Evolutionary conservation across 2,888 invertebrate species (phyloP).

Genomic region (Phlogophora meticulosa): DNA sequence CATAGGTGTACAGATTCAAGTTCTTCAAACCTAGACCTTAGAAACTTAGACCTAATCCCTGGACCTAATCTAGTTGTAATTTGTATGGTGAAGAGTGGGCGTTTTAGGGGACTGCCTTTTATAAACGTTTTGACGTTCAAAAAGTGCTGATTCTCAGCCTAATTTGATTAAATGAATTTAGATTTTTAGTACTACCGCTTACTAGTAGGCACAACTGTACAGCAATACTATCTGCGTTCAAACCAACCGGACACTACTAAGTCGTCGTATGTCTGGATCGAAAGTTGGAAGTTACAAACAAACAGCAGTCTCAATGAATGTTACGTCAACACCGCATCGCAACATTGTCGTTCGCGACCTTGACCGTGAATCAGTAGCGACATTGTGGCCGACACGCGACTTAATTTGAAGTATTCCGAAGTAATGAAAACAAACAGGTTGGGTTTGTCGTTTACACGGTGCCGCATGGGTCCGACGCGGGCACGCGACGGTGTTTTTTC

Average conservation of each 20-base stretch:
- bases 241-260: conserved; percentile 22
- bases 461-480: conserved; percentile 43
- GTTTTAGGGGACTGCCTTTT: no score
- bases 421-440: conserved; percentile 70
- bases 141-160: no score
- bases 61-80: no score
- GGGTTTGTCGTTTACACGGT: conserved; percentile 23
- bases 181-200: no score
- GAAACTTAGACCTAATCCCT: no score
- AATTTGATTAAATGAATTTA: no score
- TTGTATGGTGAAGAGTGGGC: no score
- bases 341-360: conserved; percentile 61
- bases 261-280: conserved; percentile 13
- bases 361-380: conserved; percentile 61
- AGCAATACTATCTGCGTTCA: background rate
- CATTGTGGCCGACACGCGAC: conserved; percentile 63
- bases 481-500: conserved; percentile 45
- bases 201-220: no score
- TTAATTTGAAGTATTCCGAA: conserved; percentile 69
- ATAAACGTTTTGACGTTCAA: no score
- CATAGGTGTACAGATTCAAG: no score
- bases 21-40: no score
- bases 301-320: conserved; percentile 19
- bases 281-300: conserved; percentile 41
- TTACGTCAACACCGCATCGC: conserved; percentile 55